Percentiles rank a stretch among this genome's conserved stretches.
These are phyloP conservation scores for Equus quagga DNA, from an alignment of 2,113 vertebrate species.

Conservation along the genomic window DNA sequence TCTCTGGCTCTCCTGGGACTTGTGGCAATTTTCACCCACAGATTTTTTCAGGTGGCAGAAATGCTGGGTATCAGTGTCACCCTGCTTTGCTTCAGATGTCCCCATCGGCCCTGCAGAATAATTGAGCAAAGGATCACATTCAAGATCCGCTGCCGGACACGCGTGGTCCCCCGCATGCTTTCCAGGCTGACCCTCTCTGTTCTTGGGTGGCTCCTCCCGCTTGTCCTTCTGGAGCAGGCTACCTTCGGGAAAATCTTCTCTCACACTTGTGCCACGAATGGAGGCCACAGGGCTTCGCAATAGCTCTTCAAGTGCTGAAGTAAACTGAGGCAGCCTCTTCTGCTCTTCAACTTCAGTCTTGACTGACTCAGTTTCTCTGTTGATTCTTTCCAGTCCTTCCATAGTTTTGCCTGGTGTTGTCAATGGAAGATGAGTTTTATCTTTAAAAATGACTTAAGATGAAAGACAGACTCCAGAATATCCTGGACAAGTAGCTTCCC, in stretches of 20 bases:
- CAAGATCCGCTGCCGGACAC: conserved; percentile 87
- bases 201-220: background rate
- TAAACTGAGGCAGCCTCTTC: conserved; percentile 84
- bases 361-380: conserved; percentile 87
- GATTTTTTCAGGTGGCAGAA: background rate
- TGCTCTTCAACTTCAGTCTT: conserved; percentile 87
- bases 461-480: background rate
- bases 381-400: conserved; percentile 84
- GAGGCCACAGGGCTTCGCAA: background rate
- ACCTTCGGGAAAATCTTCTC: background rate
- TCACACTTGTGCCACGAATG: background rate
- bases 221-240: background rate
- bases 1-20: background rate
- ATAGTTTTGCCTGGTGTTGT: conserved; percentile 5
- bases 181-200: background rate
- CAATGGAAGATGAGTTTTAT: background rate
- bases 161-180: conserved; percentile 86
- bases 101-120: conserved; percentile 84
- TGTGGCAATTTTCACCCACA: accelerated
- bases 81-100: background rate
- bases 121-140: conserved; percentile 90
- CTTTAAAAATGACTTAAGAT: conserved; percentile 30
- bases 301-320: background rate
- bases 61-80: background rate
- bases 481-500: background rate